These are phyloP conservation scores for Axinella damicornis DNA, from an alignment of 37 sponge, comb jelly and placozoan species.

Conservation along the genomic window DNA sequence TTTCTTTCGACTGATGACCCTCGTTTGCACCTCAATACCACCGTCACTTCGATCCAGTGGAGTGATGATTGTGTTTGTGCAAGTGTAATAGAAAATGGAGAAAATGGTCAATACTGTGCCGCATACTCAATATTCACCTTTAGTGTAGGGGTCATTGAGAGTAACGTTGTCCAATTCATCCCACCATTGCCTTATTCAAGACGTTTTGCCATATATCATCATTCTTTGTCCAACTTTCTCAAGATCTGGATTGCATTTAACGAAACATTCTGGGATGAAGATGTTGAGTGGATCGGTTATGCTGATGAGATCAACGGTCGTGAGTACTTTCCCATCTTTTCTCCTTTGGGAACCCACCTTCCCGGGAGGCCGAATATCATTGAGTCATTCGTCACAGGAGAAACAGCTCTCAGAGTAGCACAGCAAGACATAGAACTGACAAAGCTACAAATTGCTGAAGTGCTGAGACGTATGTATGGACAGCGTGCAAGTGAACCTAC, in stretches of 20 bases:
- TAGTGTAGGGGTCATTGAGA: constrained; percentile 46
- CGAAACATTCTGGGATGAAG: constrained; percentile 61
- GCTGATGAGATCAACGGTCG: constrained; percentile 7
- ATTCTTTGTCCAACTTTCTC: constrained; percentile 21
- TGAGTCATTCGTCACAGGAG: constrained; percentile 34
- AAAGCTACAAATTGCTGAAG: constrained; percentile 27
- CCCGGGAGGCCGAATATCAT: constrained; percentile 34
- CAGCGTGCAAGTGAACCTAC: neutral
- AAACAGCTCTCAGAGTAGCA: constrained; percentile 25
- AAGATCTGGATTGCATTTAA: constrained; percentile 53
- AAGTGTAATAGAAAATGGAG: neutral
- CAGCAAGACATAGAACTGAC: constrained; percentile 37
- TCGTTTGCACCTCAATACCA: constrained; percentile 31
- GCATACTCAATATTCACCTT: constrained; percentile 54
- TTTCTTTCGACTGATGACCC: constrained; percentile 6
- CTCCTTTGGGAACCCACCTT: constrained; percentile 10
- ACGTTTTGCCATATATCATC: constrained; percentile 21
- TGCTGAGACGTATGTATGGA: constrained; percentile 58
- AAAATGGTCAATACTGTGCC: constrained; percentile 30
- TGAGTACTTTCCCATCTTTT: constrained; percentile 43
- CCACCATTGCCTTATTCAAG: constrained; percentile 51
- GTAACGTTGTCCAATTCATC: constrained; percentile 24
- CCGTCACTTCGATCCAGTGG: constrained; percentile 45
- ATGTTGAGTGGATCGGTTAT: constrained; percentile 4
- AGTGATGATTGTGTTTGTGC: constrained; percentile 73